Base-by-base conservation (phyloP, 2,888 invertebrate genomes). In the Drosophila rellima region DNA sequence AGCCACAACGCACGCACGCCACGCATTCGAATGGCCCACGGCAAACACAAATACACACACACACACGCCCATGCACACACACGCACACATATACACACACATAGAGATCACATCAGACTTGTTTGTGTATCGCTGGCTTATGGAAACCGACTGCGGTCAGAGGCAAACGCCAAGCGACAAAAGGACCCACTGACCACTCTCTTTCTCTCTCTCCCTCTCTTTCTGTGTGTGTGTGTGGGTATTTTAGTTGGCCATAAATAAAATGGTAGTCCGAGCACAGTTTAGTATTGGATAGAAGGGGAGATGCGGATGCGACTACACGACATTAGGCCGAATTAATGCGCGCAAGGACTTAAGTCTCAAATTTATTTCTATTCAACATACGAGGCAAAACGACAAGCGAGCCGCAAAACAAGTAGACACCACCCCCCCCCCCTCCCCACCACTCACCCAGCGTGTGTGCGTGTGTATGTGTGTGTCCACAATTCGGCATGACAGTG, bases 281-380 rank as follows among this genome's bases (percentile, higher is more conserved):
- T 65, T 81, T 70, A 65, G 59, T 44, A 26, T 4, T 33, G 15
- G 23, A 29, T 10, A 26, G n/a, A 39, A 45, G 8, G 47, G 23
- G 51, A 11, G 17, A n/a, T 65, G 57, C 78, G 83, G 83, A 85
- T 85, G 83, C 83, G 79, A 85, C 82, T 86, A 85, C 84, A 86
- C 82, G 85, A 87, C 87, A 86, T 86, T 86, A 85, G 82, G 82
- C 86, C 86, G 88, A 86, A 89, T 88, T 86, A 89, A 88, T 86
- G 86, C 88, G 81, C 81, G 79, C 82, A 68, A 81, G 86, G 86
- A 86, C 87, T 85, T 88, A 88, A 87, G 88, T 80, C 82, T 74
- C 81, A 88, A 88, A 88, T 88, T 89, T 88, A 88, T 88, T 86
- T 87, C 80, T 89, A 74, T 86, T 84, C 83, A 83, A 82, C 83